A percentile compares a stretch with the other conserved stretches of the same genome.
Conservation (phyloP, 1,140 invertebrate genomes). For the Drosophila erecta region DNA sequence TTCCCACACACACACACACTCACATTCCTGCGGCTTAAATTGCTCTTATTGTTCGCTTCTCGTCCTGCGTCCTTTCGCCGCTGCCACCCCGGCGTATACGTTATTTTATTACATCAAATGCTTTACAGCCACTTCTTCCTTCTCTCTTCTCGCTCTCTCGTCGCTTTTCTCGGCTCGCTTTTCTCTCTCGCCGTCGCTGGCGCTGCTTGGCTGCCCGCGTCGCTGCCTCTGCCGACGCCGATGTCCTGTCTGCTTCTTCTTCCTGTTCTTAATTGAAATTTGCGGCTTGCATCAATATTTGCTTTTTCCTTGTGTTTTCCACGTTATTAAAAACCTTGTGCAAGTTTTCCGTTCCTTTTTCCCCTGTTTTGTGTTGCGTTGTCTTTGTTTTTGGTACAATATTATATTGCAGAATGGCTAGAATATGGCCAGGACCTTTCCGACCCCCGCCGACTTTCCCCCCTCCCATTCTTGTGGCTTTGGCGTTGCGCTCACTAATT, state of each 20-base stretch:
- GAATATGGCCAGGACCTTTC: conserved; percentile 19
- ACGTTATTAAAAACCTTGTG: conserved; percentile 84
- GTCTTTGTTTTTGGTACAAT: conserved; percentile 48
- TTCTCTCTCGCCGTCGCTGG: conserved; percentile 25
- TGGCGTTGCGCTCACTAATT: conserved; percentile 23
- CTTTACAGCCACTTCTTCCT: conserved; percentile 64
- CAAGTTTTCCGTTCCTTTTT: conserved; percentile 68
- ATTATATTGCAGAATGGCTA: conserved; percentile 45
- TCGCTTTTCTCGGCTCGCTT: conserved; percentile 22
- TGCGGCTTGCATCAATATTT: conserved; percentile 84
- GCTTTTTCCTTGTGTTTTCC: conserved; percentile 83
- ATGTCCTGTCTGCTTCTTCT: conserved; percentile 63
- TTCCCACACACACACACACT: conserved; percentile 35
- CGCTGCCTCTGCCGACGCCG: conserved; percentile 30
- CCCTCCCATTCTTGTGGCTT: conserved; percentile 10
- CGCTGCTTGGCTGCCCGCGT: conserved; percentile 29
- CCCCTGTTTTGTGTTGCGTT: conserved; percentile 21
- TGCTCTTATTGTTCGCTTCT: conserved; percentile 70
- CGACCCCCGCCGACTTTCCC: no score
- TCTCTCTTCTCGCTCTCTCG: conserved; percentile 12
- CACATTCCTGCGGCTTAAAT: conserved; percentile 81
- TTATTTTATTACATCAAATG: conserved; percentile 83
- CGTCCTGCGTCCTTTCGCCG: conserved; percentile 9
- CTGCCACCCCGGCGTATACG: conserved; percentile 73
- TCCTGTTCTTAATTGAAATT: conserved; percentile 84